Percentiles rank a stretch among this genome's conserved stretches.
Evolutionary conservation across 2,113 vertebrate species (phyloP).

Genomic region (Oryctolagus cuniculus): DNA sequence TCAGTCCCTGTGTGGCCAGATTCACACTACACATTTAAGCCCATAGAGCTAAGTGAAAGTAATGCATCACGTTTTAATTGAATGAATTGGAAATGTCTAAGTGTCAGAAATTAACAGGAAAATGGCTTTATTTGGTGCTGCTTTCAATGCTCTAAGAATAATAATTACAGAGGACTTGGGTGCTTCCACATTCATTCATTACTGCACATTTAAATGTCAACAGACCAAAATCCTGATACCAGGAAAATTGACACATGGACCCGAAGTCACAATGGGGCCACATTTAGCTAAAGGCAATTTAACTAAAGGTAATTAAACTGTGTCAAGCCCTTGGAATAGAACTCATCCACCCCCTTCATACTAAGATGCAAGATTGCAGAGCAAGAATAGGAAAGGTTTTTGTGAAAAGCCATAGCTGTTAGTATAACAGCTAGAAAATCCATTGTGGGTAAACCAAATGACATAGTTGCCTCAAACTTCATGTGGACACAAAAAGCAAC

Average conservation of each 20-base stretch:
- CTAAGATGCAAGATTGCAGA: not conserved
- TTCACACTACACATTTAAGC: not conserved
- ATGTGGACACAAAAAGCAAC: not conserved
- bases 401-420: not conserved
- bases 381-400: not conserved
- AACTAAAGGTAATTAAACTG: not conserved
- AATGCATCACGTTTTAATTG: not conserved
- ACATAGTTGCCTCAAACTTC: not conserved
- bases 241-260: not conserved
- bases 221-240: not conserved
- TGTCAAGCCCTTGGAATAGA: not conserved
- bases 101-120: not conserved
- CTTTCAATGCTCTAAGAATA: not conserved
- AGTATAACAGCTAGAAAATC: not conserved
- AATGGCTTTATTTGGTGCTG: not conserved
- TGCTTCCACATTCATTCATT: not conserved
- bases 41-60: not conserved
- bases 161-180: not conserved
- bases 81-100: conserved; percentile 20
- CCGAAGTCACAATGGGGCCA: not conserved
- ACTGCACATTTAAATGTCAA: not conserved
- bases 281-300: not conserved
- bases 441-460: not conserved
- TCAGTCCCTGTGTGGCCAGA: not conserved
- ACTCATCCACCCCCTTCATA: not conserved